A percentile compares a stretch with the other conserved stretches of the same genome.
Conservation (phyloP, 1,140 invertebrate species). For the Archegozetes longisetosus region DNA sequence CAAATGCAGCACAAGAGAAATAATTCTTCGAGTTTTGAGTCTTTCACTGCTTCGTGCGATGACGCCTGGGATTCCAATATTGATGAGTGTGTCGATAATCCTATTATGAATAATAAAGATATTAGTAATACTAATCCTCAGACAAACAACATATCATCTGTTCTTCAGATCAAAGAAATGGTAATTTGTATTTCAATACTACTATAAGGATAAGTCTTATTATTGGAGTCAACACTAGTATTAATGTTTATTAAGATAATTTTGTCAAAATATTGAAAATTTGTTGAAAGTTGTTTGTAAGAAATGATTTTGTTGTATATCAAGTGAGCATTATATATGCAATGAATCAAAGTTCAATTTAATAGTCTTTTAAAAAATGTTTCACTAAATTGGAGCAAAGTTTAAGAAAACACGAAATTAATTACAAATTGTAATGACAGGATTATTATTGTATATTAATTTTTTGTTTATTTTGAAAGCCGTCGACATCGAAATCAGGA, state of each 20-base stretch:
- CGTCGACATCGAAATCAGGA: neutral
- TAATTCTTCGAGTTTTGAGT: constrained; percentile 11
- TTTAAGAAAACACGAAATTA: too few species aligned
- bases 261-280: too few species aligned
- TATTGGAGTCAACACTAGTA: too few species aligned
- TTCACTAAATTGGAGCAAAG: too few species aligned
- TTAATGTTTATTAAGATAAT: too few species aligned
- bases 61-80: constrained; percentile 15
- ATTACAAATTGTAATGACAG: too few species aligned
- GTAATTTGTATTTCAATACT: constrained; percentile 1
- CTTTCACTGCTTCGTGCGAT: constrained; percentile 13
- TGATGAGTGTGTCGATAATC: constrained; percentile 1
- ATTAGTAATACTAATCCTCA: neutral
- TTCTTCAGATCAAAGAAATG: constrained; percentile 11
- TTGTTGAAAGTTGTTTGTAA: too few species aligned
- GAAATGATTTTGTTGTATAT: too few species aligned
- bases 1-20: neutral
- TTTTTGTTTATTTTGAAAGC: neutral
- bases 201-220: too few species aligned
- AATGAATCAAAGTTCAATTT: too few species aligned
- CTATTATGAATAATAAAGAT: neutral
- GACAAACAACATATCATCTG: neutral
- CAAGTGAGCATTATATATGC: too few species aligned
- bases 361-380: too few species aligned
- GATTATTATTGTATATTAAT: neutral